Evolutionary conservation across 2,797 vertebrate genomes (phyloP), one percentile per base, ranked within the genome.

Genomic region (Cirrhinus mrigala): DNA sequence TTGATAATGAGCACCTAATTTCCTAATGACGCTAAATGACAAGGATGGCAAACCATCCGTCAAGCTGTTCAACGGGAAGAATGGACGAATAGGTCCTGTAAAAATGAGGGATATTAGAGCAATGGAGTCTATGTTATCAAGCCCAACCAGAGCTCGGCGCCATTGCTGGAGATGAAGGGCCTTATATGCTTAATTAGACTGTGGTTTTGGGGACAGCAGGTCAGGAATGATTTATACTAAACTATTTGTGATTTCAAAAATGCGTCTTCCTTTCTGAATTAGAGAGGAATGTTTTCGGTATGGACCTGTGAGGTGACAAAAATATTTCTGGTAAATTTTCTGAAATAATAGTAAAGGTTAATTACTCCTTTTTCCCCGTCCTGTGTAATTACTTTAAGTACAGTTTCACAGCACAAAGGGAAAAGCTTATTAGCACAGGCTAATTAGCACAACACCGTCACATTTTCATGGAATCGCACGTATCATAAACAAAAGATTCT

Each of bases 11-110:
- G 54, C 18, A 74, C 70, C 66, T 73, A 80, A 82, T 86, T 88
- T 86, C 69, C 66, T 69, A 75, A 87, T 82, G 79, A 87, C 81
- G 79, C 81, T 84, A 87, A 88, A 87, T 89, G 86, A 83, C 84
- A 81, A 84, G 75, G 74, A 86, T 52, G 81, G 24, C 69, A 83
- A 79, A 66, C 79, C 66, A 89, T 88, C 81, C 64, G 44, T 87
- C 86, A 87, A 37, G 60, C 54, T 86, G 44, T 86, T 89, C 60
- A 75, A 48, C 29, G 14, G 60, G 24, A 40, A 81, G 70, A 77
- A 85, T 81, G 68, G 82, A 79, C 48, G 71, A 87, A 79, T 71
- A 58, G 83, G 66, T 70, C 40, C 24, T 60, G 50, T 50, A 70
- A 71, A 70, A 79, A 78, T 85, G 68, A 85, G n/a, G 68, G 24